These are phyloP conservation scores for Augiades crinisus DNA, from an alignment of 2,888 invertebrate genomes.

Conservation along the genomic window DNA sequence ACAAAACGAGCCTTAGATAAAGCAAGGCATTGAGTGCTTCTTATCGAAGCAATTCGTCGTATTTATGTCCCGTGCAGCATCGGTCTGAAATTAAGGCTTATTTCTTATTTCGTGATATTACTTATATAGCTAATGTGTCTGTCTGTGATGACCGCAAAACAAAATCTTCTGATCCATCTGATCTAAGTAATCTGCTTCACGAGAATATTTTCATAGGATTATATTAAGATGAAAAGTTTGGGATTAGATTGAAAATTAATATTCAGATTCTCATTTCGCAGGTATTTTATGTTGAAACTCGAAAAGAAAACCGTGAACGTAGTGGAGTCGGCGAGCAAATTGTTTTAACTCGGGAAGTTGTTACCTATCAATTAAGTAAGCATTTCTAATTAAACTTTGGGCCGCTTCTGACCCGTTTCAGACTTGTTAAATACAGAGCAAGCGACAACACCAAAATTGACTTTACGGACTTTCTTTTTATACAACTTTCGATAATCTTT, in stretches of 20 bases:
- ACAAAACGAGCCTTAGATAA: no score
- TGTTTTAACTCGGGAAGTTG: conserved; percentile 38
- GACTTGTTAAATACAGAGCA: conserved; percentile 17
- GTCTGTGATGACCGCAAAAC: no score
- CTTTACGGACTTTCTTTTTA: conserved; percentile 11
- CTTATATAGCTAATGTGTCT: no score
- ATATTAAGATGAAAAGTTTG: background rate
- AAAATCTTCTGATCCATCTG: no score
- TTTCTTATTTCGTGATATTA: no score
- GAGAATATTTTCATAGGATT: background rate
- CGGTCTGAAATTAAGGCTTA: no score
- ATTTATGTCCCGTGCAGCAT: no score
- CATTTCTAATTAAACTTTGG: conserved; percentile 75
- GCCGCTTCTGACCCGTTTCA: conserved; percentile 34
- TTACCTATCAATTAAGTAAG: conserved; percentile 48
- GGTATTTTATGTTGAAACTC: conserved; percentile 9
- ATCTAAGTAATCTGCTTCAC: no score
- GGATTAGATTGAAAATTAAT: background rate
- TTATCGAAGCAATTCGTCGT: no score
- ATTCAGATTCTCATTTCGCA: background rate
- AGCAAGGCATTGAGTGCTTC: no score
- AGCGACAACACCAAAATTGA: conserved; percentile 17
- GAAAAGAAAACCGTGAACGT: conserved; percentile 27
- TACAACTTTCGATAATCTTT: conserved; percentile 9
- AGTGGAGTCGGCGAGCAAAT: conserved; percentile 53